A percentile compares a stretch with the other conserved stretches of the same genome.
Conservation (phyloP, 2,113 vertebrate species). For the Edolisoma coerulescens region DNA sequence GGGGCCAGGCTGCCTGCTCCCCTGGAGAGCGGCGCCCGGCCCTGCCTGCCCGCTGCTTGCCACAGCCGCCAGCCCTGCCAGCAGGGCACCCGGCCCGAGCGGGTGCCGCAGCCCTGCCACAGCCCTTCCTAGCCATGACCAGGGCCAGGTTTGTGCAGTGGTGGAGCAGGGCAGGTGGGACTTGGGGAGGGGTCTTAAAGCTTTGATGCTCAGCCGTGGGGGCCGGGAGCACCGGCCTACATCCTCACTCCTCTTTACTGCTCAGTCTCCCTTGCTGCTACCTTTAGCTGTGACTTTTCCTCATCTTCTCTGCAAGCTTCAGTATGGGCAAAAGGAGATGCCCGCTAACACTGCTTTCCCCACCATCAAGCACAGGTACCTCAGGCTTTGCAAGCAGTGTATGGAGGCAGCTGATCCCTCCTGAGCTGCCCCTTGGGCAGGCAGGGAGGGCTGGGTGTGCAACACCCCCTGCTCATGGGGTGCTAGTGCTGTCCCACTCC, state of each 20-base stretch:
- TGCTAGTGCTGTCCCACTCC: background rate
- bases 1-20: background rate
- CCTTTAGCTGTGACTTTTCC: background rate
- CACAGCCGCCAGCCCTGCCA: background rate
- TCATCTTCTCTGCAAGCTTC: background rate
- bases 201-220: background rate
- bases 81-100: background rate
- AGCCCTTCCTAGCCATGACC: background rate
- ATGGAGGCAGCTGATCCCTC: background rate
- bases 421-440: background rate
- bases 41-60: rapidly evolving
- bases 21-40: background rate
- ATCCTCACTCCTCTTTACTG: background rate
- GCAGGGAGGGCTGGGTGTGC: background rate
- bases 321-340: background rate
- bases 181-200: background rate
- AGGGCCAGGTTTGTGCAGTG: background rate
- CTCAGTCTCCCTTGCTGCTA: background rate
- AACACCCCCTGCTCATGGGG: background rate
- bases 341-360: background rate
- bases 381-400: background rate
- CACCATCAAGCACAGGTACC: background rate
- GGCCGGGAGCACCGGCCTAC: background rate
- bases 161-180: background rate
- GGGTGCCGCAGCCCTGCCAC: background rate